Percentiles rank a stretch among this genome's conserved stretches.
These are phyloP conservation scores for Acrocyrtus sp. DNA, from an alignment of 2,888 invertebrate genomes.

Conservation along the genomic window DNA sequence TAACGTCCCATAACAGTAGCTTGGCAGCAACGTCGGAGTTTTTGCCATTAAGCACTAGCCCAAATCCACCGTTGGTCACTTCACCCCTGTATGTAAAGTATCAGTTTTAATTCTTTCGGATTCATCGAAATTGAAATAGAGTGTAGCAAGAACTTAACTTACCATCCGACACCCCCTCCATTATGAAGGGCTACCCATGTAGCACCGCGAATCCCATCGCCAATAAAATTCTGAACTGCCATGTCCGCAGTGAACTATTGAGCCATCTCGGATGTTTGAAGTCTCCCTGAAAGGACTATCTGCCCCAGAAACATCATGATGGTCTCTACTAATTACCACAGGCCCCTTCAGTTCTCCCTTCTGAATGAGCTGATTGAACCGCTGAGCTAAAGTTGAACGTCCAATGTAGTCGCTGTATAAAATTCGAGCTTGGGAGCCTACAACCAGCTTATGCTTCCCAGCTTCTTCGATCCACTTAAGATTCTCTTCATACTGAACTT, in stretches of 20 bases:
- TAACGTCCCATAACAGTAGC: conserved; percentile 73
- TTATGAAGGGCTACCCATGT: conserved; percentile 74
- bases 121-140: neutral
- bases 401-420: conserved; percentile 73
- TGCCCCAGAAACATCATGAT: conserved; percentile 74
- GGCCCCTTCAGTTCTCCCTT: conserved; percentile 69
- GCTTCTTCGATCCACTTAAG: conserved; percentile 72
- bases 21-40: conserved; percentile 67
- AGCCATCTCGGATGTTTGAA: conserved; percentile 73
- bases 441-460: conserved; percentile 70
- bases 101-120: neutral
- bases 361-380: conserved; percentile 71
- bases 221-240: conserved; percentile 73
- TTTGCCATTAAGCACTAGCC: conserved; percentile 72
- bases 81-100: conserved; percentile 70
- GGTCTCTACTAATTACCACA: conserved; percentile 72
- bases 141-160: no score
- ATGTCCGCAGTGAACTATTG: conserved; percentile 72
- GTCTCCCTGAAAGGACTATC: conserved; percentile 74
- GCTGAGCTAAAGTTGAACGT: conserved; percentile 69
- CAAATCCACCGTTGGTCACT: conserved; percentile 74
- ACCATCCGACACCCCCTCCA: conserved; percentile 72
- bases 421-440: conserved; percentile 71
- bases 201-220: conserved; percentile 72
- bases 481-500: conserved; percentile 72